A percentile compares a stretch with the other conserved stretches of the same genome.
These are phyloP conservation scores for Vulpes lagopus DNA, from an alignment of 2,113 vertebrate species.

Conservation along the genomic window DNA sequence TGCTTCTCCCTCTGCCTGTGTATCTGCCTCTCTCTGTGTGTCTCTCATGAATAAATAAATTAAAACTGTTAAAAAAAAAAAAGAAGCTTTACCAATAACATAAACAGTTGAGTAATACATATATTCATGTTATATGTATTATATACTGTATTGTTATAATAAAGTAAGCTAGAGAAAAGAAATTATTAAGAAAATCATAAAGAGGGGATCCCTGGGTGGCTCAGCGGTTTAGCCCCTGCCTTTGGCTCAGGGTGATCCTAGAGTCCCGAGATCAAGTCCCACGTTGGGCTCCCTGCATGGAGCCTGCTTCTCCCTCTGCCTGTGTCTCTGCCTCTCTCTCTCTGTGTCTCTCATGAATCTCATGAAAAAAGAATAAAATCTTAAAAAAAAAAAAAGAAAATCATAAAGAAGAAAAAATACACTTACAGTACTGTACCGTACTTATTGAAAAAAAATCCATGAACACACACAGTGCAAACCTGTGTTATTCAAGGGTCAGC, in stretches of 20 bases:
- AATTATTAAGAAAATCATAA: neutral
- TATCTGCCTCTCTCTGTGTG: too few relatives aligned
- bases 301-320: too few relatives aligned
- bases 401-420: neutral
- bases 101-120: neutral
- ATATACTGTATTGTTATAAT: neutral
- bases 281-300: too few relatives aligned
- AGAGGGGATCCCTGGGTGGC: neutral
- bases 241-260: too few relatives aligned
- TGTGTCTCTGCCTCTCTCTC: too few relatives aligned
- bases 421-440: neutral
- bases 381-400: neutral
- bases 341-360: too few relatives aligned
- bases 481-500: neutral
- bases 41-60: too few relatives aligned
- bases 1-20: too few relatives aligned
- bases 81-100: neutral
- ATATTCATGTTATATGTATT: neutral
- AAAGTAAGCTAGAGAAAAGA: neutral
- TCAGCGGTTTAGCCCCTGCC: too few relatives aligned
- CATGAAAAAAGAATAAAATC: too few relatives aligned
- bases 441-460: neutral
- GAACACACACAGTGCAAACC: neutral
- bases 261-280: too few relatives aligned
- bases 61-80: too few relatives aligned